Percentiles rank a stretch among this genome's conserved stretches.
Conservation (phyloP, 2,113 vertebrate species). For the Centropus bengalensis region DNA sequence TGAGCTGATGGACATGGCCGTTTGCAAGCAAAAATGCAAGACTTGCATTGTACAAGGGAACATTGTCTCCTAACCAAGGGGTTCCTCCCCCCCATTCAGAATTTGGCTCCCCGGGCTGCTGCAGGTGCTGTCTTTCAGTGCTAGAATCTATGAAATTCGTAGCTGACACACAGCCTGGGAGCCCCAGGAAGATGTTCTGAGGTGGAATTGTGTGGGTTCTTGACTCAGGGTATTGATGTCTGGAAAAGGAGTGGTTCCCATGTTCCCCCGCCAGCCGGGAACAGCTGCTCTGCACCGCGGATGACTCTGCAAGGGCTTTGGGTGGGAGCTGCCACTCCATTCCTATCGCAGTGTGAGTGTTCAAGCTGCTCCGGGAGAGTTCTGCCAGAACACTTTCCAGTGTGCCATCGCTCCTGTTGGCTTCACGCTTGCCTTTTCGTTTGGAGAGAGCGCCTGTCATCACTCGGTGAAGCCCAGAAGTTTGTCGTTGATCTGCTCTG, state of each 20-base stretch:
- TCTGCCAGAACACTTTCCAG: slow-evolving; percentile 59
- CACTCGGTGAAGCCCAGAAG: slow-evolving; percentile 6
- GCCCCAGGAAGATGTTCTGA: background rate
- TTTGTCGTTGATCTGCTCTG: slow-evolving; percentile 41
- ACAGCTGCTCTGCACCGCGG: slow-evolving; percentile 67
- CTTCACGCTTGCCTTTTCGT: background rate
- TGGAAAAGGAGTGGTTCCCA: background rate
- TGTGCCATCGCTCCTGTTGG: slow-evolving; percentile 22
- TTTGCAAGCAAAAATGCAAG: background rate
- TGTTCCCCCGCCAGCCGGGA: background rate
- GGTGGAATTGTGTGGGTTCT: background rate
- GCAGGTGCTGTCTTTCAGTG: background rate
- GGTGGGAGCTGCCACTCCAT: slow-evolving; percentile 1
- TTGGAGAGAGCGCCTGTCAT: background rate
- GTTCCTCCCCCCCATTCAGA: background rate
- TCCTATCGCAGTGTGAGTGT: slow-evolving; percentile 55
- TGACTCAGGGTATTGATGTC: slow-evolving; percentile 17
- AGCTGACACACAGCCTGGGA: background rate
- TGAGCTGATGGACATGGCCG: background rate
- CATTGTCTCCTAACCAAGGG: background rate
- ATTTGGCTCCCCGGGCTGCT: background rate
- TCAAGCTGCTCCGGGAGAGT: slow-evolving; percentile 62
- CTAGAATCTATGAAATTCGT: background rate
- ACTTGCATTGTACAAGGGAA: background rate
- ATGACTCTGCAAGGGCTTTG: slow-evolving; percentile 17